phyloP scores from a whole-genome alignment of 1,140 invertebrate species.

The Orussus abietinus region DNA sequence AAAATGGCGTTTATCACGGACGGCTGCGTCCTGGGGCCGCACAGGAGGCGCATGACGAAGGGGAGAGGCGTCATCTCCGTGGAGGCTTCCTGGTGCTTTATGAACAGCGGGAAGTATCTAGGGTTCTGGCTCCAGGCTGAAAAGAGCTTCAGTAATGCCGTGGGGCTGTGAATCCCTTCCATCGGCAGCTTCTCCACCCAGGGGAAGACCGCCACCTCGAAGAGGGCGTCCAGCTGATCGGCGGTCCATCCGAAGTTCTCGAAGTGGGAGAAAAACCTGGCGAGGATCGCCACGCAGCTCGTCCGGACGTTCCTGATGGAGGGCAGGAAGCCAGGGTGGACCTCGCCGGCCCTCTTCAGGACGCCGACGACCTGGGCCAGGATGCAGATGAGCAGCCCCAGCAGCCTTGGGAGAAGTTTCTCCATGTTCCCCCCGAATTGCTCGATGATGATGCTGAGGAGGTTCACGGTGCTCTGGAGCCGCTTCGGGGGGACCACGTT shows the following conservation, averaged over 20 bases:
- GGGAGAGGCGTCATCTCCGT: slow-evolving; percentile 57
- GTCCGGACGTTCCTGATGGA: slow-evolving; percentile 68
- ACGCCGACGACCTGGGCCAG: slow-evolving; percentile 61
- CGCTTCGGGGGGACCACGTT: slow-evolving; percentile 68
- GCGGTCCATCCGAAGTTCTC: slow-evolving; percentile 69
- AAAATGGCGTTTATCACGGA: slow-evolving; percentile 69
- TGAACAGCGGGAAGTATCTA: slow-evolving; percentile 69
- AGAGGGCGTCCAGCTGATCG: slow-evolving; percentile 72
- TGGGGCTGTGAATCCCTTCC: slow-evolving; percentile 81
- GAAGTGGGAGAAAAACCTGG: slow-evolving; percentile 77
- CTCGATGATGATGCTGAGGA: slow-evolving; percentile 76
- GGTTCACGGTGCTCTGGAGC: slow-evolving; percentile 70
- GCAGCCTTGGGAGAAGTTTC: slow-evolving; percentile 63
- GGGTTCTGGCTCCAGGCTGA: slow-evolving; percentile 72
- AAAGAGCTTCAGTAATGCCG: slow-evolving; percentile 75
- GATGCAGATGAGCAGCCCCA: slow-evolving; percentile 71
- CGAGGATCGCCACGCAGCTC: slow-evolving; percentile 58
- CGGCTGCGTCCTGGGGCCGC: slow-evolving; percentile 61
- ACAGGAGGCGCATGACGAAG: slow-evolving; percentile 67
- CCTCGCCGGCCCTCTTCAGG: slow-evolving; percentile 52
- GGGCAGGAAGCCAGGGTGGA: slow-evolving; percentile 61
- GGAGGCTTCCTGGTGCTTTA: slow-evolving; percentile 54
- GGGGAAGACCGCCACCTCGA: slow-evolving; percentile 77
- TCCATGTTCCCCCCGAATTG: slow-evolving; percentile 78
- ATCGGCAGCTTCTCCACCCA: slow-evolving; percentile 69